Evolutionary conservation across 2,888 invertebrate genomes (phyloP).

Genomic region (Oxyscelio sp.): DNA sequence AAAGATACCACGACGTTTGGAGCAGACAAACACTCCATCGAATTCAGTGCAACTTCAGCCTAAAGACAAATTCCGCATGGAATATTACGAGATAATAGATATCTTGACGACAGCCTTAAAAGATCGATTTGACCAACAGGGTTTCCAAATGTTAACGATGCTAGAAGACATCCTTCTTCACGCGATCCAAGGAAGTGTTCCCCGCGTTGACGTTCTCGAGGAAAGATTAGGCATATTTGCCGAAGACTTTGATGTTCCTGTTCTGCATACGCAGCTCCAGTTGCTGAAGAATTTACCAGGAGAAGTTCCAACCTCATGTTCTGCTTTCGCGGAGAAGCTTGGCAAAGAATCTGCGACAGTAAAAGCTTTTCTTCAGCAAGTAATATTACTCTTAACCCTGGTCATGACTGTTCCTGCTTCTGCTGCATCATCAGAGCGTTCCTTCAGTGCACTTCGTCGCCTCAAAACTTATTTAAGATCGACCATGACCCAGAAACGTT

Average conservation of each 20-base stretch:
- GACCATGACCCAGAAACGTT: conserved; percentile 33
- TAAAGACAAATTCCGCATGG: conserved; percentile 6
- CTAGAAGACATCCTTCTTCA: conserved; percentile 24
- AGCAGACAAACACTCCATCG: conserved; percentile 24
- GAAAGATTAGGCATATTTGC: conserved; percentile 26
- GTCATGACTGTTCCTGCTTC: conserved; percentile 33
- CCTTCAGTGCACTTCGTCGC: conserved; percentile 24
- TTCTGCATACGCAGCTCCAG: conserved; percentile 3
- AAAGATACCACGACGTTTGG: conserved; percentile 27
- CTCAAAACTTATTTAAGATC: conserved; percentile 23
- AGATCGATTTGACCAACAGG: conserved; percentile 38
- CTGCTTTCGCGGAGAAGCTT: conserved; percentile 14
- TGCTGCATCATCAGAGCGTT: conserved; percentile 19
- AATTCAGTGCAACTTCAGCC: neutral
- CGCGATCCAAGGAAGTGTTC: conserved; percentile 9
- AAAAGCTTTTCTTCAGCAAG: conserved; percentile 1
- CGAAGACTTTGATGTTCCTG: conserved; percentile 5
- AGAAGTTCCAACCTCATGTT: conserved; percentile 6
- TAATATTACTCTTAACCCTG: neutral
- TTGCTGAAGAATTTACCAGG: conserved; percentile 1
- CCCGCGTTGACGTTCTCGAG: neutral
- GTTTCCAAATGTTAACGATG: conserved; percentile 15
- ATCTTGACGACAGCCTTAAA: conserved; percentile 18
- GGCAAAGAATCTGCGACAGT: conserved; percentile 1
- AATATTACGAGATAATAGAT: conserved; percentile 41